Evolutionary conservation across 30 jellyfish, hydroid and myxozoan genomes (phyloP).

Genomic region (Aurelia sp.): DNA sequence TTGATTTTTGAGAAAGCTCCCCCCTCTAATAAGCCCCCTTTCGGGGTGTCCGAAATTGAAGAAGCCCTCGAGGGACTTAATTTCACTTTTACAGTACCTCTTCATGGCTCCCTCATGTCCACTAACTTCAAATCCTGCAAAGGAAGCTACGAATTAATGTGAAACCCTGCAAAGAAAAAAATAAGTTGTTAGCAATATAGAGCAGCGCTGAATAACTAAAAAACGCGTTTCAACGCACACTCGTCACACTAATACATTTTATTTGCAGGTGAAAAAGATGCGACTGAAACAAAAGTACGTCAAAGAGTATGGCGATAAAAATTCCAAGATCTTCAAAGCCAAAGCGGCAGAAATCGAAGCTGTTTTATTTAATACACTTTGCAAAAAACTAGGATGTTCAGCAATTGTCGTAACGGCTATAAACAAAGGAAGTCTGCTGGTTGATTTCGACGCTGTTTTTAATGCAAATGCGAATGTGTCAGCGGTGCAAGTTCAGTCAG

Average conservation of each 20-base stretch:
- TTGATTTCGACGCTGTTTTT: slow-evolving; percentile 52
- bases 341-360: slow-evolving; percentile 51
- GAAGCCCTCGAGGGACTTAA: too few relatives aligned
- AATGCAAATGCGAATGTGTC: slow-evolving; percentile 16
- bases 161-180: too few relatives aligned
- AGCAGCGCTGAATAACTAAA: too few relatives aligned
- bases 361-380: slow-evolving; percentile 23
- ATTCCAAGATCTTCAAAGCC: slow-evolving; percentile 31
- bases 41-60: too few relatives aligned
- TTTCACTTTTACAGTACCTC: too few relatives aligned
- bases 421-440: slow-evolving; percentile 49
- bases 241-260: background rate
- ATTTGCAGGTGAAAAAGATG: slow-evolving; percentile 46
- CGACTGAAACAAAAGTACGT: slow-evolving; percentile 59
- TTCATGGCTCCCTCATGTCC: too few relatives aligned
- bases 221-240: too few relatives aligned
- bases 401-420: slow-evolving; percentile 46
- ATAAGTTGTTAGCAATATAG: too few relatives aligned
- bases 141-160: too few relatives aligned
- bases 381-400: slow-evolving; percentile 50
- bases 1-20: too few relatives aligned
- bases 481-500: slow-evolving; percentile 3
- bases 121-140: too few relatives aligned
- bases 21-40: too few relatives aligned
- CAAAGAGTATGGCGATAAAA: slow-evolving; percentile 44